Base-by-base conservation (phyloP, 2,113 vertebrate genomes). In the Petrocephalus zakoni region DNA sequence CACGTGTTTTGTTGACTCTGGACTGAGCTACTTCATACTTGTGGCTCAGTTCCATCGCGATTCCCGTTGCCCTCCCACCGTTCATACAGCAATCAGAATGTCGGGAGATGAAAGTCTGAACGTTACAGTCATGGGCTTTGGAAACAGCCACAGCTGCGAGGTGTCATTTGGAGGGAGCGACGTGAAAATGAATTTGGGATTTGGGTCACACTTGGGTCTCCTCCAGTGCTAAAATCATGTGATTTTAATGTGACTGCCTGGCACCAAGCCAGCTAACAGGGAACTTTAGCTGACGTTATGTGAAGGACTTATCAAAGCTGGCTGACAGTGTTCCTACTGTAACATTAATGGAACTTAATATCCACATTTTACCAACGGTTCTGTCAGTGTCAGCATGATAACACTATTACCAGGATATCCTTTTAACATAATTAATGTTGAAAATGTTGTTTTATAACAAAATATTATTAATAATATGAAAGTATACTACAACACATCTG, bases 91-190 rank as follows among this genome's bases (percentile, higher is more conserved):
- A 11, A 10, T 15, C 21, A 47, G 15, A 55, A 55, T 25, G n/a
- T 53, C 61, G 11, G 1, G 13, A 25, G 58, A 25, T 8, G 58
- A n/a, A 64, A 25, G 58, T 52, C n/a, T 85, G 85, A 75, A 7
- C 34, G 7, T 19, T 1, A 0, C 34, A 78, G 58, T 75, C 81
- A 42, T 61, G 88, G 89, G 89, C 90, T 88, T n/a, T n/a, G n/a
- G n/a, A n/a, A 89, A 89, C 88, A 90, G 83, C 90, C 90, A 22
- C 81, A 25, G 37, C 42, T 22, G 21, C 37, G 72, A 42, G 34
- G 34, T 42, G 8, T 19, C 0, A 19, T 78, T 34, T 19, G 13
- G 15, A 17, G 17, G 72, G 34, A 37, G 29, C 2, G 34, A 78
- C 34, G 17, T 78, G 72, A 42, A 78, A 17, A 42, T 42, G 34